Percentiles rank a stretch among this genome's conserved stretches.
These are phyloP conservation scores for Apoda limacodes DNA, from an alignment of 2,888 invertebrate genomes.

Conservation along the genomic window DNA sequence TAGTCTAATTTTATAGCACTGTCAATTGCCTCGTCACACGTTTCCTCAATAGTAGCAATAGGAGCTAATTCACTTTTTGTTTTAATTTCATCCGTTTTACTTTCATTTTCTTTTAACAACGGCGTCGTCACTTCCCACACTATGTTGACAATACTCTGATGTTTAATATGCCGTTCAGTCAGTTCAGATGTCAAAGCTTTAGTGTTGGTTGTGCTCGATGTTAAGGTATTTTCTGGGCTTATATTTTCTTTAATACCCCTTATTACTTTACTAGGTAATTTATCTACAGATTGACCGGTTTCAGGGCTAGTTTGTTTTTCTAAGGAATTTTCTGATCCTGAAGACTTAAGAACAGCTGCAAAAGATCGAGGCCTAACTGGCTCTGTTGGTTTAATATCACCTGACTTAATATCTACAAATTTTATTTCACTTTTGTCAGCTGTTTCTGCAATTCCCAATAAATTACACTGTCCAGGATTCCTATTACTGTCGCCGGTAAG, in stretches of 20 bases:
- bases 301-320: slow-evolving; percentile 54
- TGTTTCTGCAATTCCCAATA: slow-evolving; percentile 15
- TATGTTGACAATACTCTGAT: slow-evolving; percentile 27
- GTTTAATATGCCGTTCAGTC: slow-evolving; percentile 36
- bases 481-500: slow-evolving; percentile 23
- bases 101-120: slow-evolving; percentile 29
- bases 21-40: slow-evolving; percentile 39
- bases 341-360: slow-evolving; percentile 54
- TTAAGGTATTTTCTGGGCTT: slow-evolving; percentile 71
- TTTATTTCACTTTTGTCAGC: slow-evolving; percentile 13
- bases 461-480: slow-evolving; percentile 12
- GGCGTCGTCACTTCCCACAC: slow-evolving; percentile 32
- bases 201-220: slow-evolving; percentile 50
- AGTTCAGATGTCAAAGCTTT: slow-evolving; percentile 47
- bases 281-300: slow-evolving; percentile 49
- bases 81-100: slow-evolving; percentile 33
- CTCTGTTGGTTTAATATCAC: slow-evolving; percentile 32
- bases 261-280: slow-evolving; percentile 67
- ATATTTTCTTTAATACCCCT: slow-evolving; percentile 73
- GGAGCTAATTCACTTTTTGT: slow-evolving; percentile 42
- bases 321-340: slow-evolving; percentile 52
- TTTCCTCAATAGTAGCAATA: slow-evolving; percentile 56
- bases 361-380: slow-evolving; percentile 45
- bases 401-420: slow-evolving; percentile 21
- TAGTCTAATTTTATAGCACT: slow-evolving; percentile 33